Evolutionary conservation across 2,113 vertebrate species (phyloP).

Genomic region (Erpornis zantholeuca): DNA sequence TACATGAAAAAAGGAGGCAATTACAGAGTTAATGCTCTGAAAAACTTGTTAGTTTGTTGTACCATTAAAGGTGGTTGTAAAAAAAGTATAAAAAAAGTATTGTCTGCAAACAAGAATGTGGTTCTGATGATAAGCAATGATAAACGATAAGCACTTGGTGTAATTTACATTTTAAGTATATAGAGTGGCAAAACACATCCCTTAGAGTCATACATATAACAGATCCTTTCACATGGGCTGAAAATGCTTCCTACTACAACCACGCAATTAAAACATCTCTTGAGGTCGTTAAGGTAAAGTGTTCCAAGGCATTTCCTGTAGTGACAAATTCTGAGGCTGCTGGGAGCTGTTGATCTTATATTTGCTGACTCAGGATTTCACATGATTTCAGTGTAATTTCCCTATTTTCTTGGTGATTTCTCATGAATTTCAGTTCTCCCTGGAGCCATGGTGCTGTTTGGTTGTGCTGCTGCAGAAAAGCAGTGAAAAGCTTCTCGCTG

Average conservation of each 20-base stretch:
- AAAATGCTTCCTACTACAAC: not conserved
- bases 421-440: not conserved
- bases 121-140: not conserved
- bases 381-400: not conserved
- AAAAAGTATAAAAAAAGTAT: not conserved
- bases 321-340: not conserved
- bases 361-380: not conserved
- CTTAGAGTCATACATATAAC: not conserved
- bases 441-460: not conserved
- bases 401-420: not conserved
- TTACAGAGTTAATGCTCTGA: conserved; percentile 30
- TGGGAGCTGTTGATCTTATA: not conserved
- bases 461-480: not conserved
- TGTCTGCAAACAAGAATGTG: not conserved
- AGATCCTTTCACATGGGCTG: not conserved
- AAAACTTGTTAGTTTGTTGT: conserved; percentile 3
- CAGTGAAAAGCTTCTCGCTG: not conserved
- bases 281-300: not conserved
- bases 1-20: not conserved
- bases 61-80: not conserved
- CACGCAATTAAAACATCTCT: not conserved
- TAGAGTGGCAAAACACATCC: not conserved
- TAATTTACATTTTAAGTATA: not conserved
- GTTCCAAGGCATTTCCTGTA: not conserved
- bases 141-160: not conserved